A percentile compares a stretch with the other conserved stretches of the same genome.
These are phyloP conservation scores for Podarcis raffonei DNA, from an alignment of 2,113 vertebrate species.

Conservation along the genomic window DNA sequence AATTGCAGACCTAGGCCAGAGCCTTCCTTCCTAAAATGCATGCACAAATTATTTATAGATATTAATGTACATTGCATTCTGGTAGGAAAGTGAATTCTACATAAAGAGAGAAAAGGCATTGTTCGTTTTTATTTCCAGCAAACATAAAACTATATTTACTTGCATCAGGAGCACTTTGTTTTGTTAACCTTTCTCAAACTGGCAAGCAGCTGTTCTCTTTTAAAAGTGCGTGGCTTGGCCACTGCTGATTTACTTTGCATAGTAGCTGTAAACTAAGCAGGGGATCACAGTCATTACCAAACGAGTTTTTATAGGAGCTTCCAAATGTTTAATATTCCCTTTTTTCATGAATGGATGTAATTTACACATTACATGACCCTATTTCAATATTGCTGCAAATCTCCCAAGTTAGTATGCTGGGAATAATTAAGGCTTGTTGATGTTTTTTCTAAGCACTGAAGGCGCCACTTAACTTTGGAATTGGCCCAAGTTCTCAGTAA, in stretches of 20 bases:
- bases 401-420: neutral
- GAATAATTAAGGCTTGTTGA: neutral
- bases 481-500: neutral
- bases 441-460: neutral
- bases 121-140: neutral
- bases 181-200: fast-evolving
- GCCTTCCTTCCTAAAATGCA: neutral
- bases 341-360: neutral
- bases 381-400: neutral
- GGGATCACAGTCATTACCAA: fast-evolving
- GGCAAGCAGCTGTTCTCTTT: neutral
- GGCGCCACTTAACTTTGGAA: neutral
- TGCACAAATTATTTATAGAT: fast-evolving
- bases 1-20: neutral
- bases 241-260: neutral
- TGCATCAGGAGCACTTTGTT: fast-evolving
- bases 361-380: neutral
- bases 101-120: neutral
- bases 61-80: neutral
- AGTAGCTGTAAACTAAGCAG: fast-evolving
- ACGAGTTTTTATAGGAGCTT: neutral
- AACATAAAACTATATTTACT: neutral
- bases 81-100: neutral
- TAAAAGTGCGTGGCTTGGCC: neutral
- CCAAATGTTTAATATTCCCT: neutral